A percentile compares a stretch with the other conserved stretches of the same genome.
Conservation (phyloP, 2,113 vertebrate species). For the Salvelinus sp. region DNA sequence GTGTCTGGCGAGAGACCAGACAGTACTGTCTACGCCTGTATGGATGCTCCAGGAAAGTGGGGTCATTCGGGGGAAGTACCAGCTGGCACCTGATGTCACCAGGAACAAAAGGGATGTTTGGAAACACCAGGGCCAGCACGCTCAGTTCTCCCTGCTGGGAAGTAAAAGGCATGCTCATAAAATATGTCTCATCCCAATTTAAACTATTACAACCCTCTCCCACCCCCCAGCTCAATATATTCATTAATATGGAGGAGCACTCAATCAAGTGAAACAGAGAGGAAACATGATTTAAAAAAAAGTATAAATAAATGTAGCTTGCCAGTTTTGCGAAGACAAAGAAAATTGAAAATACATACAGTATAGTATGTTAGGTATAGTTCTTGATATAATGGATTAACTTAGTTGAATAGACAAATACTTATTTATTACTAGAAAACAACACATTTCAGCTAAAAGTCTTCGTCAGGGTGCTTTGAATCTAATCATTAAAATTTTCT, state of each 20-base stretch:
- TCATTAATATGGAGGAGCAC: background rate
- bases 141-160: slow-evolving; percentile 3
- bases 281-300: background rate
- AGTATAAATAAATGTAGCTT: too few species aligned
- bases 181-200: background rate
- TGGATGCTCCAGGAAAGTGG: slow-evolving; percentile 18
- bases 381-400: too few species aligned
- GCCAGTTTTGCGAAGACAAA: too few species aligned
- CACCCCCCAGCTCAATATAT: background rate
- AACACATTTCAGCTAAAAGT: too few species aligned
- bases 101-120: slow-evolving; percentile 19
- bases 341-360: too few species aligned
- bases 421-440: too few species aligned
- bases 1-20: background rate
- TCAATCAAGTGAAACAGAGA: slow-evolving; percentile 2
- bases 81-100: slow-evolving; percentile 26
- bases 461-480: too few species aligned
- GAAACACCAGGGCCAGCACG: background rate
- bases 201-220: background rate
- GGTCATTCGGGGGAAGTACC: slow-evolving; percentile 12
- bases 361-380: too few species aligned
- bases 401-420: too few species aligned
- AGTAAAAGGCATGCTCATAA: slow-evolving; percentile 11
- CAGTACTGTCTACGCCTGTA: background rate
- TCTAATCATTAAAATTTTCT: too few species aligned